Base-by-base conservation (phyloP, 2,888 invertebrate species). In the Tinea pellionella region DNA sequence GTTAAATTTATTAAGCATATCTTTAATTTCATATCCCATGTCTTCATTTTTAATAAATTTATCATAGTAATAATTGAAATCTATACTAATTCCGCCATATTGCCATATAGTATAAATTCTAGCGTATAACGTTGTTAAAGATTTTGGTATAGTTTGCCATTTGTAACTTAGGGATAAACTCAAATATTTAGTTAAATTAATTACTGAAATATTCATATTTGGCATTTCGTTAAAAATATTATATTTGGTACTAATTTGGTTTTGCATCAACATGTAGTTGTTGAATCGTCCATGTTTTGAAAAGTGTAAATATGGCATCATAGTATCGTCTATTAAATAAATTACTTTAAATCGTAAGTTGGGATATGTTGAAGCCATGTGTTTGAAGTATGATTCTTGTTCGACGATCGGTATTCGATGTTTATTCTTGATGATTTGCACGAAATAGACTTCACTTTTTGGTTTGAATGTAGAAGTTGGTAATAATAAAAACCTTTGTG, bases 21-120 rank as follows among this genome's bases (percentile, higher is more conserved):
- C 13, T 57, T n/a, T 32, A 19, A 15, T 15, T 57, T 15, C 16
- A 29, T n/a, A n/a, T 4, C 29, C 16, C 9, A 19, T 53, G 11
- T 12, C 16, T 24, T 53, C 53, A 18, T 18, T 12, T 47, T 47
- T 47, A 2, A 47, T 8, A 15, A 16, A 47, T 47, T 47, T 57
- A 32, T 32, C 11, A 63, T 77, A 78, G 41, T 72, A 77, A 0
- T 64, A 65, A 15, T 61, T 63, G 24, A 86, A 68, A 61, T 86
- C 83, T 61, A 88, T 72, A 0, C 77, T 78, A 7, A 90, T 74
- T 1, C 90, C 90, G 8, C 89, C 90, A 63, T 77, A 77, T 67
- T 89, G 80, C 89, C 90, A 90, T 24, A 90, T 75, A 51, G 88
- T 78, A 62, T 83, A 74, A 24, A 88, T 73, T 64, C 90, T 75